Evolutionary conservation across 2,888 invertebrate genomes (phyloP).

Genomic region (Polydrusus pterygomalis): DNA sequence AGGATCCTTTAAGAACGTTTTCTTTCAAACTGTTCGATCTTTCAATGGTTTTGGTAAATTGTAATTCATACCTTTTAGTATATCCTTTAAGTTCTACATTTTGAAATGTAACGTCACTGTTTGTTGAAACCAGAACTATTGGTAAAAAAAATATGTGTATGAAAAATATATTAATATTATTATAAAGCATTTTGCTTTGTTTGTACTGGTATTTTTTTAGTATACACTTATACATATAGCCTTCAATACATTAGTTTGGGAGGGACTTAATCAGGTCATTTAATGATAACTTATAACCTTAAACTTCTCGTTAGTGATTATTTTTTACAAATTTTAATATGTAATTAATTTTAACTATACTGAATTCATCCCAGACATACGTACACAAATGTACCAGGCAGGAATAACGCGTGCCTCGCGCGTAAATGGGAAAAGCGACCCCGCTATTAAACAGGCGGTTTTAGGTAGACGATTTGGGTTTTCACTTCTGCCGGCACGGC

Average conservation of each 20-base stretch:
- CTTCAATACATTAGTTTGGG: not conserved
- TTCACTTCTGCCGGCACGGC: no score
- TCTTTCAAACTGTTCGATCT: no score
- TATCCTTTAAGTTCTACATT: constrained; percentile 62
- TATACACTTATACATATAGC: not conserved
- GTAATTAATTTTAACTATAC: no score
- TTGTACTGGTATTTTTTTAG: constrained; percentile 1
- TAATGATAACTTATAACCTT: constrained; percentile 22
- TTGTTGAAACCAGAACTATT: not conserved
- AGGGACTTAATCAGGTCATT: not conserved
- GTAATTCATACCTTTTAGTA: constrained; percentile 60
- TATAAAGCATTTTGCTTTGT: constrained; percentile 16
- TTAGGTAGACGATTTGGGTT: no score
- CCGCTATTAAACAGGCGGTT: no score
- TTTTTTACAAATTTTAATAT: not conserved
- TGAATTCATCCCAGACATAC: no score
- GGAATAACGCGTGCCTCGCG: no score
- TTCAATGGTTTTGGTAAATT: constrained; percentile 60
- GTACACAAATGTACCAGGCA: no score
- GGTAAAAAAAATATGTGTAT: no score
- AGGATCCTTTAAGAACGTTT: constrained; percentile 56
- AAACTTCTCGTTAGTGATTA: constrained; percentile 20
- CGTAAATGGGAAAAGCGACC: no score
- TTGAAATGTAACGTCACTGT: constrained; percentile 58
- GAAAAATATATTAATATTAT: no score